Percentiles rank a stretch among this genome's conserved stretches.
Conservation (phyloP, 2,797 vertebrate species). For the Syngnathus rostellatus region DNA sequence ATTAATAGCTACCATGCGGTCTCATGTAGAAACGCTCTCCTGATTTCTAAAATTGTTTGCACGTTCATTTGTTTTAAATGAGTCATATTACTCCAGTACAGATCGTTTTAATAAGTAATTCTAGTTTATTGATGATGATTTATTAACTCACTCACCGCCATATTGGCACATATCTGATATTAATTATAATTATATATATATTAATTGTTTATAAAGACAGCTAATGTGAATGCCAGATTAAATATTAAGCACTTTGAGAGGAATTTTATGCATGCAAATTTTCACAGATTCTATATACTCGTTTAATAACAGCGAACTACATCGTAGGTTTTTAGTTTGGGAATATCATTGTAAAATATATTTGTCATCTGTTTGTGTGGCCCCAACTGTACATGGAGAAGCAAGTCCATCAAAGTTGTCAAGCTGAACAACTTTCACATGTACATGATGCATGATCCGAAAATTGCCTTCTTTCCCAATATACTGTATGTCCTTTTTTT, state of each 20-base stretch:
- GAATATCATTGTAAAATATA: constrained; percentile 99
- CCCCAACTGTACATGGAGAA: constrained; percentile 91
- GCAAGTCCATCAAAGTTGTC: constrained; percentile 81
- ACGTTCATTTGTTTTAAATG: constrained; percentile 13
- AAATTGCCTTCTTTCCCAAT: constrained; percentile 43
- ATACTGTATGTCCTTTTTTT: constrained; percentile 27
- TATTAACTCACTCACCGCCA: not conserved
- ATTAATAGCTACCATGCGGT: constrained; percentile 29
- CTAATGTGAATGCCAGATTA: not conserved
- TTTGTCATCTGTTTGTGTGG: constrained; percentile 85
- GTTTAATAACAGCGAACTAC: not conserved
- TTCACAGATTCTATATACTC: not conserved
- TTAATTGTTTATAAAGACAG: not conserved
- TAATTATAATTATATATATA: constrained; percentile 9
- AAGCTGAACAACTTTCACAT: constrained; percentile 85
- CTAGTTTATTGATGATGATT: not conserved
- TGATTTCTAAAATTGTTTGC: constrained; percentile 13
- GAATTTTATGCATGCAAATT: constrained; percentile 22
- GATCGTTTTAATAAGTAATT: not conserved
- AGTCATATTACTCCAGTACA: not conserved
- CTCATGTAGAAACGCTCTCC: not conserved
- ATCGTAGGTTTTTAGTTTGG: constrained; percentile 15
- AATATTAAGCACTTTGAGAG: not conserved
- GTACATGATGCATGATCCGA: constrained; percentile 83
- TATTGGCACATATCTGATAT: not conserved